phyloP scores from a whole-genome alignment of 2,888 invertebrate genomes.

The Limnephilus auricula region DNA sequence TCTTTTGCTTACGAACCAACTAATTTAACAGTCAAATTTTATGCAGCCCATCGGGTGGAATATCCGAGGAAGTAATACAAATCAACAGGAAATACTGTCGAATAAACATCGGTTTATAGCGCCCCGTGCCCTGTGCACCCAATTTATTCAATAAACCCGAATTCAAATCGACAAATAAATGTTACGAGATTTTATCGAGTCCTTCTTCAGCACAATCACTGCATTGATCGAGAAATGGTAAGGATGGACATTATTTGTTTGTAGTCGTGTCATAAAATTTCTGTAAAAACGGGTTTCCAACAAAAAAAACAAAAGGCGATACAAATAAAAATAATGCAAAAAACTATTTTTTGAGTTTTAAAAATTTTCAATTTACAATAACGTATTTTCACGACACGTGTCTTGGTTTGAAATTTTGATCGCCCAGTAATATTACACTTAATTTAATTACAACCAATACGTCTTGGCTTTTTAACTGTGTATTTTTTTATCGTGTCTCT shows the following conservation, averaged over 20 bases:
- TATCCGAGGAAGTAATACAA: background rate
- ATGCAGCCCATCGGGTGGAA: background rate
- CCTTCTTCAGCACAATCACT: background rate
- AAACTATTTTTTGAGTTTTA: no score
- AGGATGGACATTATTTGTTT: background rate
- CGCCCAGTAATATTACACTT: no score
- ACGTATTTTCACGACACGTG: no score
- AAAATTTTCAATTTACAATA: no score
- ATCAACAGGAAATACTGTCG: background rate
- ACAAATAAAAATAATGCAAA: background rate
- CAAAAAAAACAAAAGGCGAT: background rate
- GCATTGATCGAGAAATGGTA: background rate
- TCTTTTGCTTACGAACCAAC: background rate
- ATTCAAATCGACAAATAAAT: background rate
- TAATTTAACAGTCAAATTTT: background rate
- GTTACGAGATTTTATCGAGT: conserved; percentile 5
- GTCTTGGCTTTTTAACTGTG: no score
- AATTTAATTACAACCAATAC: no score
- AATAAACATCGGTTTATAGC: background rate
- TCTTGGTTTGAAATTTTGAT: no score
- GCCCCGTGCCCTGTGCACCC: background rate
- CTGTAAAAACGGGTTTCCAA: background rate
- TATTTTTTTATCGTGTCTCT: no score
- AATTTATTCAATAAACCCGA: background rate
- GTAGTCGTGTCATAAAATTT: background rate